Conservation (phyloP, 2,113 vertebrate genomes). For the Clarias macrocephalus region DNA sequence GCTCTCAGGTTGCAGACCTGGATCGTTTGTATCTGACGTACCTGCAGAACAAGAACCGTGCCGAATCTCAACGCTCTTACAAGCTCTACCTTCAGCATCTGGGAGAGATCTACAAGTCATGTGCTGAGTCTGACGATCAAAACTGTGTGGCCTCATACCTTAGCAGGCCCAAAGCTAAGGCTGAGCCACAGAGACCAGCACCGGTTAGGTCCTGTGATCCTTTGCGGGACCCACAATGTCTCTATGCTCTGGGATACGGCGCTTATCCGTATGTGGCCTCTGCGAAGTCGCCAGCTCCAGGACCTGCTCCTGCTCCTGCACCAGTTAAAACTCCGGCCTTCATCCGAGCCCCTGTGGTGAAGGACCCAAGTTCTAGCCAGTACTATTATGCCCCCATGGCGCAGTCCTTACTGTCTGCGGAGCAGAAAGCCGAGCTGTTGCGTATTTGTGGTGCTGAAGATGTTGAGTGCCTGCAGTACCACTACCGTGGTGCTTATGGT, state of each 20-base stretch:
- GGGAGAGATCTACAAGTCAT: conserved; percentile 76
- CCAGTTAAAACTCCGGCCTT: conserved; percentile 67
- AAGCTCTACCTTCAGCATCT: conserved; percentile 74
- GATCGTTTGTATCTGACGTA: conserved; percentile 77
- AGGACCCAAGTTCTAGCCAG: conserved; percentile 63
- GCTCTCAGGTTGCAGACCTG: conserved; percentile 71
- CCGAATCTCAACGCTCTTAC: conserved; percentile 72
- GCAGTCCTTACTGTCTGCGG: conserved; percentile 68
- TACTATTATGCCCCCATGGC: conserved; percentile 62
- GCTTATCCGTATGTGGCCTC: conserved; percentile 67
- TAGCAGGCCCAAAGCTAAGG: conserved; percentile 58
- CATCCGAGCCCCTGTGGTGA: conserved; percentile 58
- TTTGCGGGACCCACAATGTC: conserved; percentile 72
- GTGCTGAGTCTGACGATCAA: conserved; percentile 69
- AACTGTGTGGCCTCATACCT: conserved; percentile 69
- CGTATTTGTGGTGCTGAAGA: conserved; percentile 73
- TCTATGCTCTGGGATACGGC: conserved; percentile 63
- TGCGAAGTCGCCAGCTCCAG: conserved; percentile 21
- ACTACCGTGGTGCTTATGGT: conserved; percentile 72
- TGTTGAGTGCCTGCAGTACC: conserved; percentile 78
- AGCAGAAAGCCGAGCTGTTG: conserved; percentile 74
- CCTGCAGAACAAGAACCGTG: conserved; percentile 79
- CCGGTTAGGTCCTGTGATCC: conserved; percentile 74
- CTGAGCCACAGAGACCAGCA: conserved; percentile 66
- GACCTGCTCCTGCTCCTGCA: conserved; percentile 55